A percentile compares a stretch with the other conserved stretches of the same genome.
phyloP scores from a whole-genome alignment of 2,888 invertebrate genomes.

The Diaperis boleti region DNA sequence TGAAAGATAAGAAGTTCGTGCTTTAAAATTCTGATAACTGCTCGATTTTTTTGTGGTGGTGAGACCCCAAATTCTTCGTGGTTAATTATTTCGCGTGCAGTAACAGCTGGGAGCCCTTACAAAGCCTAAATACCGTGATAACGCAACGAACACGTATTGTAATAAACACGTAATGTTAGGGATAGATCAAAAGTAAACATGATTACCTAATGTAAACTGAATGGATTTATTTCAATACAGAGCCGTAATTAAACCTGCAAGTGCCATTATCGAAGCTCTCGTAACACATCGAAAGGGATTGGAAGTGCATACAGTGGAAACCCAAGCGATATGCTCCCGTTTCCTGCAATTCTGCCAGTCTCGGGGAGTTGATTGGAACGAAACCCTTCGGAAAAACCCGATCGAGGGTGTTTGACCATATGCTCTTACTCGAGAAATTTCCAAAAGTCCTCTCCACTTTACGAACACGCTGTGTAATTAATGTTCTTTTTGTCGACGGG shows the following conservation, averaged over 20 bases:
- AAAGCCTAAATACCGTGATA: slow-evolving; percentile 19
- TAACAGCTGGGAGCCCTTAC: neutral
- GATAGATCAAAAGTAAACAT: slow-evolving; percentile 35
- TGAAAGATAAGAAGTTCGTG: too few relatives aligned
- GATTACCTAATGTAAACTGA: slow-evolving; percentile 30
- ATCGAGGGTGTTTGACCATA: neutral
- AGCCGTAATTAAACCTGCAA: slow-evolving; percentile 31
- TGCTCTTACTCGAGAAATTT: neutral
- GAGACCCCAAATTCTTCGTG: too few relatives aligned
- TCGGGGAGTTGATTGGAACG: neutral
- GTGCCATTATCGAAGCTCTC: slow-evolving; percentile 16
- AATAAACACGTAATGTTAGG: slow-evolving; percentile 34
- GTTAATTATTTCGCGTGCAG: too few relatives aligned
- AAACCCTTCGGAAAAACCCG: slow-evolving; percentile 3
- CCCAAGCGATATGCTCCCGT: neutral
- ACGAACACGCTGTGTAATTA: neutral
- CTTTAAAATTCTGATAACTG: too few relatives aligned
- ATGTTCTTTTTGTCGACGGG: neutral
- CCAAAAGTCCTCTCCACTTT: too few relatives aligned
- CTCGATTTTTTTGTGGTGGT: too few relatives aligned
- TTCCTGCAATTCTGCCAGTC: neutral
- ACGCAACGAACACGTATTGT: slow-evolving; percentile 28
- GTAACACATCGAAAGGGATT: neutral
- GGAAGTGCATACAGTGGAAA: neutral
- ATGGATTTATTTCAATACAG: slow-evolving; percentile 21